Evolutionary conservation across 2,888 invertebrate species (phyloP).

Genomic region (Philereme transversata): DNA sequence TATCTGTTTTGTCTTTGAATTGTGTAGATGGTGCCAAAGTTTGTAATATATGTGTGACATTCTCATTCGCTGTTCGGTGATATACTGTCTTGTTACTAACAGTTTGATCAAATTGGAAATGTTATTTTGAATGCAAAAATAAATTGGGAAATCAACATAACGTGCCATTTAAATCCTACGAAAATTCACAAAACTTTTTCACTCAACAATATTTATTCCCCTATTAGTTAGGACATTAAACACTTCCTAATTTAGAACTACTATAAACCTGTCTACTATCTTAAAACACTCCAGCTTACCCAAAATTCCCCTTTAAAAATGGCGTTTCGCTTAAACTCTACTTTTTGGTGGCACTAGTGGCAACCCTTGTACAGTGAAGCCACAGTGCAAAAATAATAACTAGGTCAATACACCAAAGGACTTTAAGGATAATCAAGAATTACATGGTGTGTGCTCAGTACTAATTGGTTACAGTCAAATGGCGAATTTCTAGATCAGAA

Average conservation of each 20-base stretch:
- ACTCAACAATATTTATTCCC: too few relatives aligned
- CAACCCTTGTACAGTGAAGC: conserved; percentile 7
- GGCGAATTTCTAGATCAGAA: too few relatives aligned
- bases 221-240: neutral
- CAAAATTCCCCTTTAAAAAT: conserved; percentile 14
- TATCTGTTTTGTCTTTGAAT: conserved; percentile 28
- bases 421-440: too few relatives aligned
- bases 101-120: too few relatives aligned
- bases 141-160: too few relatives aligned
- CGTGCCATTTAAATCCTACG: too few relatives aligned
- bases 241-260: neutral
- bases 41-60: conserved; percentile 13
- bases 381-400: conserved; percentile 2
- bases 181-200: too few relatives aligned
- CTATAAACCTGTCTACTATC: conserved; percentile 11
- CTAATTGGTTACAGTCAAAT: too few relatives aligned
- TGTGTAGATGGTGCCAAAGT: conserved; percentile 17
- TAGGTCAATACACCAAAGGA: neutral
- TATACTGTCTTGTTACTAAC: too few relatives aligned
- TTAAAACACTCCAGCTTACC: conserved; percentile 5
- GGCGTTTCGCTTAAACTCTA: conserved; percentile 13
- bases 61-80: conserved; percentile 9
- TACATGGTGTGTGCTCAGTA: too few relatives aligned
- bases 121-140: too few relatives aligned
- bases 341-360: conserved; percentile 17